These are phyloP conservation scores for Leptopilina myrica DNA, from an alignment of 2,888 invertebrate genomes.

Conservation along the genomic window DNA sequence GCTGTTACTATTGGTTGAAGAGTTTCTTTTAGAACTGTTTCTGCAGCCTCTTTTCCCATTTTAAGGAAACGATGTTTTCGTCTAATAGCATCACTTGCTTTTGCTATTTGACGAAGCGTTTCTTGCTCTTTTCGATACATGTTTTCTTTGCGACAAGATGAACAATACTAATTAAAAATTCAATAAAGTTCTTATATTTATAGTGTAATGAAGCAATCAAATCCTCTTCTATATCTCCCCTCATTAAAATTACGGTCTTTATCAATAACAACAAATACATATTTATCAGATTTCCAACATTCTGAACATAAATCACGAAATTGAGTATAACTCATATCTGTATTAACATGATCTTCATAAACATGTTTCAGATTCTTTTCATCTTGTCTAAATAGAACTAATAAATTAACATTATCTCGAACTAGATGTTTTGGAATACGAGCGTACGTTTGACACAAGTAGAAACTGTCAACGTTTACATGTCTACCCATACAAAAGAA, in stretches of 20 bases:
- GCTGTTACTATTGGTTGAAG: conserved; percentile 45
- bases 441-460: too few species aligned
- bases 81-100: conserved; percentile 52
- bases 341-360: conserved; percentile 56
- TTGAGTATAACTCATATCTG: too few species aligned
- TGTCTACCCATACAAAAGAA: conserved; percentile 14
- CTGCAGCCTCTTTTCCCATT: conserved; percentile 42
- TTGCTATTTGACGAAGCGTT: conserved; percentile 42
- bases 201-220: conserved; percentile 31
- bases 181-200: conserved; percentile 38
- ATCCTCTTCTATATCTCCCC: conserved; percentile 55
- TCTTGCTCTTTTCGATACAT: conserved; percentile 33
- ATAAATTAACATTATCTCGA: conserved; percentile 38
- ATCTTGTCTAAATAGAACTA: conserved; percentile 54
- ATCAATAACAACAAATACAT: conserved; percentile 58
- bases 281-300: conserved; percentile 55
- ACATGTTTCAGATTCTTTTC: conserved; percentile 56
- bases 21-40: conserved; percentile 44
- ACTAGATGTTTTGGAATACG: neutral
- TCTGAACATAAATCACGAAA: too few species aligned
- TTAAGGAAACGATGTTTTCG: conserved; percentile 47
- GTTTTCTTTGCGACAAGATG: conserved; percentile 37
- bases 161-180: neutral
- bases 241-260: conserved; percentile 54
- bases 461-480: conserved; percentile 11